Conservation (phyloP, 2,113 vertebrate species). For the Opisthocomus hoazin region DNA sequence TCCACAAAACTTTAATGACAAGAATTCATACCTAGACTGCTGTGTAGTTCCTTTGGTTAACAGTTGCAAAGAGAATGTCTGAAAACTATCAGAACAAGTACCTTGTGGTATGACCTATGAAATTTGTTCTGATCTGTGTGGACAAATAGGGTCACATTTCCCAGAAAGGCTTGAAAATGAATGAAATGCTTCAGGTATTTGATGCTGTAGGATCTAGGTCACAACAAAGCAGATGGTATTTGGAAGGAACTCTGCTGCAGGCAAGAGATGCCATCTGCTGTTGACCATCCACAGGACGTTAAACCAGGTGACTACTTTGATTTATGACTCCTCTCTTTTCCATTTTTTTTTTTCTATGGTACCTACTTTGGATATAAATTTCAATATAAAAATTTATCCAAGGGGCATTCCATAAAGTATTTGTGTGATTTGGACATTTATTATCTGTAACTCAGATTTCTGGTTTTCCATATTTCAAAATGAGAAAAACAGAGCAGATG, state of each 20-base stretch:
- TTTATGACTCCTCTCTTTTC: neutral
- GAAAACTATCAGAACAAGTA: neutral
- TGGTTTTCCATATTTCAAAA: neutral
- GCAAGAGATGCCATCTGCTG: constrained; percentile 28
- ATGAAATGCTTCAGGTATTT: neutral
- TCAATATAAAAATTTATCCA: neutral
- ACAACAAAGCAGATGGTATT: neutral
- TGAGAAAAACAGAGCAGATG: neutral
- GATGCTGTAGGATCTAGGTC: neutral
- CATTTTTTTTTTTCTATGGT: neutral
- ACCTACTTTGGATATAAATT: neutral
- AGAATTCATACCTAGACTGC: neutral
- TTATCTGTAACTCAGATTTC: neutral
- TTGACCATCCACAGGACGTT: neutral
- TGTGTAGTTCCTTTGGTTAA: neutral
- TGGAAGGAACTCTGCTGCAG: neutral
- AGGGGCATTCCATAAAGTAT: neutral
- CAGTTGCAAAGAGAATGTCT: neutral
- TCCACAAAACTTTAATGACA: neutral
- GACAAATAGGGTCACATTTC: neutral
- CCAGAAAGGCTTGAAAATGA: neutral
- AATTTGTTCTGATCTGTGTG: neutral
- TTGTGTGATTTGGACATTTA: neutral
- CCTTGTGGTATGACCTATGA: neutral
- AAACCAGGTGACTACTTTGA: neutral